A percentile compares a stretch with the other conserved stretches of the same genome.
Evolutionary conservation across 2,888 invertebrate genomes (phyloP).

Genomic region (Holacanthella duospinosa): DNA sequence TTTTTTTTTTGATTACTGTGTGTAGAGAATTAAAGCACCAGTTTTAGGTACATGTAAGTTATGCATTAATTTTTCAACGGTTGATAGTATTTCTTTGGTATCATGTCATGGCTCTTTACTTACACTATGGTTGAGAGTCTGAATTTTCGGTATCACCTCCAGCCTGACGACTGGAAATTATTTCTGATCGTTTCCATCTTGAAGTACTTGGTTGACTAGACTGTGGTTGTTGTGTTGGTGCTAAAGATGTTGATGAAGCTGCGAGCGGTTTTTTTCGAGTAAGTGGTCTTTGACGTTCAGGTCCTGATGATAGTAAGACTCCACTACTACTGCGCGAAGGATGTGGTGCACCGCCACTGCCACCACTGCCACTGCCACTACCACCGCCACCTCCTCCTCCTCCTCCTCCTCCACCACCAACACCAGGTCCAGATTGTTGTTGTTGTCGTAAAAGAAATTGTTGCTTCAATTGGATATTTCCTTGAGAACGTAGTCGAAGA

Average conservation of each 20-base stretch:
- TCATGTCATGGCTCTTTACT: not conserved
- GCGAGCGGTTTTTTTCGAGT: not conserved
- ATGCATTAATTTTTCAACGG: not conserved
- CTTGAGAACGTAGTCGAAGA: conserved; percentile 31
- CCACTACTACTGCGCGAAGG: conserved; percentile 21
- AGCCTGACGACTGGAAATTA: conserved; percentile 60
- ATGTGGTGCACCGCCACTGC: too few relatives aligned
- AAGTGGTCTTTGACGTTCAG: not conserved
- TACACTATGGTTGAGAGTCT: too few relatives aligned
- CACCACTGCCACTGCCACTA: too few relatives aligned
- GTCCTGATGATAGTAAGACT: conserved; percentile 22
- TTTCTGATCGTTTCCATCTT: conserved; percentile 65
- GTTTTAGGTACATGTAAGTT: not conserved
- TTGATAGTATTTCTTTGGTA: not conserved
- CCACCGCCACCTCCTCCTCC: conserved; percentile 17
- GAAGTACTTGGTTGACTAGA: conserved; percentile 40
- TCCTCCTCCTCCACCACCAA: conserved; percentile 5
- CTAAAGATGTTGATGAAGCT: conserved; percentile 34
- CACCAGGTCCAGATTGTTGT: conserved; percentile 19
- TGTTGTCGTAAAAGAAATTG: conserved; percentile 29
- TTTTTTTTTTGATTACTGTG: not conserved
- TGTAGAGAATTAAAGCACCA: not conserved
- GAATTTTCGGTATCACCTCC: not conserved
- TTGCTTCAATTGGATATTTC: conserved; percentile 29
- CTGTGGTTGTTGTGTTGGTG: conserved; percentile 15